Conservation (phyloP, 2,888 invertebrate genomes). For the Drosophila anceps region DNA sequence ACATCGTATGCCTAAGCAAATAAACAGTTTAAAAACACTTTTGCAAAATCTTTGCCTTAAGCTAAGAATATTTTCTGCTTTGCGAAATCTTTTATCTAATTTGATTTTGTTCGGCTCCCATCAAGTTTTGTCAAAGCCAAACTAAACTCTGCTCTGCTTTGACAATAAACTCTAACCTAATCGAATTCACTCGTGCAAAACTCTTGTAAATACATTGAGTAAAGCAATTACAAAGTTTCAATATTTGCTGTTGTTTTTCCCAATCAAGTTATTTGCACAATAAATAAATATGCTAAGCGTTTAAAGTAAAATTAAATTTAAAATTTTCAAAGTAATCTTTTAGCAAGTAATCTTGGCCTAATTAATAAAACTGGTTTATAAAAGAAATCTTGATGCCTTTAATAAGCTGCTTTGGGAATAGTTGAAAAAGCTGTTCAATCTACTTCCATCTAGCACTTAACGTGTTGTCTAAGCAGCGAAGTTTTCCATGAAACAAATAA, state of each 20-base stretch:
- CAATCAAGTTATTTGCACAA: neutral
- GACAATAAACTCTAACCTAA: neutral
- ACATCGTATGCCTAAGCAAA: too few relatives aligned
- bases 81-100: neutral
- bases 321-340: neutral
- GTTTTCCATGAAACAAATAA: neutral
- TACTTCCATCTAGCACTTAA: neutral
- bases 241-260: neutral
- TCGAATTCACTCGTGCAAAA: neutral
- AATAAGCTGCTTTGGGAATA: neutral
- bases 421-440: neutral
- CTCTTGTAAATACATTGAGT: neutral
- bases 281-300: too few relatives aligned
- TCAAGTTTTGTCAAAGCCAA: neutral
- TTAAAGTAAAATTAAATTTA: neutral
- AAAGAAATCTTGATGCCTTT: neutral
- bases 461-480: neutral
- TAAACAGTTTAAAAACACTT: too few relatives aligned
- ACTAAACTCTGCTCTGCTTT: neutral
- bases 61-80: neutral
- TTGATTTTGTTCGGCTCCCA: neutral
- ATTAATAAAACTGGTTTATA: neutral
- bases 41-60: too few relatives aligned
- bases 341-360: neutral
- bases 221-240: slow-evolving; percentile 3